phyloP scores from a whole-genome alignment of 2,797 vertebrate genomes.

The Macroramphosus scolopax region DNA sequence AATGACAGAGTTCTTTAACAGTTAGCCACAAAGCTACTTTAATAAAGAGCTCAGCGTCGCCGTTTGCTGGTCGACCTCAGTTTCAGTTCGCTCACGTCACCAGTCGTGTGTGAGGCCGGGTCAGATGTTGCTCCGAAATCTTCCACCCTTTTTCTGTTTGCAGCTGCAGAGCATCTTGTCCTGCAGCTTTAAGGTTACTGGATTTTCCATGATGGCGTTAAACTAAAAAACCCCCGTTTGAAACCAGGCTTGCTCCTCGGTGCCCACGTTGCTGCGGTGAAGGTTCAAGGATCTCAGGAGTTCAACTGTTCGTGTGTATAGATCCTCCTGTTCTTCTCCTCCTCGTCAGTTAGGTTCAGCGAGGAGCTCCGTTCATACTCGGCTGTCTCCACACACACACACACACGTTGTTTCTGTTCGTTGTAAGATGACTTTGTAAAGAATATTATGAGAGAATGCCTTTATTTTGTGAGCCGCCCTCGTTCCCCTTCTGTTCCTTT shows the following conservation, averaged over 20 bases:
- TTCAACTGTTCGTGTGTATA: slow-evolving; percentile 70
- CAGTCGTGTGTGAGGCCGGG: slow-evolving; percentile 30
- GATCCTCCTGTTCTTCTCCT: slow-evolving; percentile 41
- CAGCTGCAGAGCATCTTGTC: slow-evolving; percentile 1
- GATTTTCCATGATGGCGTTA: too few species aligned
- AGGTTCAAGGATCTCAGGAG: slow-evolving; percentile 75
- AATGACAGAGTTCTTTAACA: slow-evolving; percentile 29
- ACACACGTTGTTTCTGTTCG: slow-evolving; percentile 53
- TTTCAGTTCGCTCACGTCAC: slow-evolving; percentile 45
- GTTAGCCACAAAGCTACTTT: too few species aligned
- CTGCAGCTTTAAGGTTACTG: too few species aligned
- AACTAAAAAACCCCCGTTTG: too few species aligned
- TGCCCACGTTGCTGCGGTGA: slow-evolving; percentile 14
- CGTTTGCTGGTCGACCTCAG: not conserved
- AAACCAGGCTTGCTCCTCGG: not conserved
- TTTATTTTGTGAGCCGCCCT: slow-evolving; percentile 79
- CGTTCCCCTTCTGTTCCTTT: slow-evolving; percentile 53
- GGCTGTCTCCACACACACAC: slow-evolving; percentile 68
- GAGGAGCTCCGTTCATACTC: slow-evolving; percentile 48
- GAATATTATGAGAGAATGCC: slow-evolving; percentile 74
- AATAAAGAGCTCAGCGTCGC: too few species aligned
- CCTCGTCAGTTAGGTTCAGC: slow-evolving; percentile 55
- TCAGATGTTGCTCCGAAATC: slow-evolving; percentile 32
- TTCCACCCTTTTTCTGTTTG: slow-evolving; percentile 14
- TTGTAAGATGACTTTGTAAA: slow-evolving; percentile 77